These are phyloP conservation scores for Microctonus hyperodae DNA, from an alignment of 2,888 invertebrate species.

Conservation along the genomic window DNA sequence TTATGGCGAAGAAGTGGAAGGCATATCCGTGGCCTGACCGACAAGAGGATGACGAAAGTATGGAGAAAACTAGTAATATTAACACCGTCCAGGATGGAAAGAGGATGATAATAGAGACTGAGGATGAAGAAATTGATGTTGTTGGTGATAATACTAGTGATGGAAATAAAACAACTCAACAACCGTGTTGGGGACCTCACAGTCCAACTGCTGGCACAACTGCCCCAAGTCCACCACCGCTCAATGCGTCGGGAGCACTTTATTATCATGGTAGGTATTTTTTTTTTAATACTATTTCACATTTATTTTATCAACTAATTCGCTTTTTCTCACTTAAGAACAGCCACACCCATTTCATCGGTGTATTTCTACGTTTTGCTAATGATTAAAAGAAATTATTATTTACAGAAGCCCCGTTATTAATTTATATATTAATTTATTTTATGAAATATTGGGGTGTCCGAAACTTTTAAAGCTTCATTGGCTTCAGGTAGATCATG, in stretches of 20 bases:
- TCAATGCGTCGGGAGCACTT: conserved; percentile 61
- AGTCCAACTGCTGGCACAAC: conserved; percentile 80
- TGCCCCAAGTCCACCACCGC: conserved; percentile 63
- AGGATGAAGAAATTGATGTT: conserved; percentile 84
- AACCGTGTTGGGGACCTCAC: conserved; percentile 76
- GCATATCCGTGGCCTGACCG: conserved; percentile 80
- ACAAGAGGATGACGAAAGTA: conserved; percentile 61
- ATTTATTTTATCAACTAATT: not conserved
- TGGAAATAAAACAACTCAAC: conserved; percentile 53
- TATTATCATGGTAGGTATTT: conserved; percentile 57
- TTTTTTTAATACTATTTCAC: not conserved
- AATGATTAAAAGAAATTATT: not conserved
- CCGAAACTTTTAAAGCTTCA: conserved; percentile 15
- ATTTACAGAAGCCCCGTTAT: not conserved
- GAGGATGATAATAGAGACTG: conserved; percentile 47
- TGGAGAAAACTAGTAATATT: conserved; percentile 22
- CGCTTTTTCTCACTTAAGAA: not conserved
- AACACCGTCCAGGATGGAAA: conserved; percentile 40
- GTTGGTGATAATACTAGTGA: conserved; percentile 70
- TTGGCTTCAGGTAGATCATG: conserved; percentile 18
- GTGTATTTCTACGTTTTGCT: not conserved
- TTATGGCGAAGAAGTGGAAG: conserved; percentile 97
- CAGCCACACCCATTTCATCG: conserved; percentile 31
- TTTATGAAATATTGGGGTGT: not conserved
- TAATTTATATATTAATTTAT: not conserved